These are phyloP conservation scores for Xenentodon cancila DNA, from an alignment of 2,797 vertebrate genomes.

Conservation along the genomic window DNA sequence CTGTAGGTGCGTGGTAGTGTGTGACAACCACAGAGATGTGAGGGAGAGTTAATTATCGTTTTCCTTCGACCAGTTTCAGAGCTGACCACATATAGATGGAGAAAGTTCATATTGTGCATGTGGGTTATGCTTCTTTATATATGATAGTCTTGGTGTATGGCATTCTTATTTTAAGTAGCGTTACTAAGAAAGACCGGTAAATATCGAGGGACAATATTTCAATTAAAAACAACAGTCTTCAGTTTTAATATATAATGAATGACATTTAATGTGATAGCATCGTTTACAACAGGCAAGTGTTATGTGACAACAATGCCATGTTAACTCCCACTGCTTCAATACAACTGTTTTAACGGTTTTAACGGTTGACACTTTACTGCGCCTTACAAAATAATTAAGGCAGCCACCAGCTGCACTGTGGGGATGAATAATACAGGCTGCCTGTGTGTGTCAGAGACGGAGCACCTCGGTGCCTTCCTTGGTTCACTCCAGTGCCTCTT, in stretches of 20 bases:
- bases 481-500: constrained; percentile 68
- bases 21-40: neutral
- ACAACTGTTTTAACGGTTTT: neutral
- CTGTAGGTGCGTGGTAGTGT: constrained; percentile 11
- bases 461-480: constrained; percentile 47
- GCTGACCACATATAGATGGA: constrained; percentile 42
- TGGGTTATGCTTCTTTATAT: no score
- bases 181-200: no score
- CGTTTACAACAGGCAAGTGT: no score
- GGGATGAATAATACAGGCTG: constrained; percentile 6
- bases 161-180: neutral
- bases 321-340: neutral
- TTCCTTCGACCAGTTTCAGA: constrained; percentile 21
- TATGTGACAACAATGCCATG: neutral
- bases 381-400: neutral
- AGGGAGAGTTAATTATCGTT: constrained; percentile 32
- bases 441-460: constrained; percentile 57
- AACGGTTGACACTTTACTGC: neutral
- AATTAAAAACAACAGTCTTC: no score
- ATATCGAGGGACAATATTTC: no score
- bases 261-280: no score
- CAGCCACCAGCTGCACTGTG: constrained; percentile 16
- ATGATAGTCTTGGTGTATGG: no score
- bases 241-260: no score
- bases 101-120: constrained; percentile 20